Evolutionary conservation across 2,797 vertebrate genomes (phyloP).

Genomic region (Rhyacichthys aspro): DNA sequence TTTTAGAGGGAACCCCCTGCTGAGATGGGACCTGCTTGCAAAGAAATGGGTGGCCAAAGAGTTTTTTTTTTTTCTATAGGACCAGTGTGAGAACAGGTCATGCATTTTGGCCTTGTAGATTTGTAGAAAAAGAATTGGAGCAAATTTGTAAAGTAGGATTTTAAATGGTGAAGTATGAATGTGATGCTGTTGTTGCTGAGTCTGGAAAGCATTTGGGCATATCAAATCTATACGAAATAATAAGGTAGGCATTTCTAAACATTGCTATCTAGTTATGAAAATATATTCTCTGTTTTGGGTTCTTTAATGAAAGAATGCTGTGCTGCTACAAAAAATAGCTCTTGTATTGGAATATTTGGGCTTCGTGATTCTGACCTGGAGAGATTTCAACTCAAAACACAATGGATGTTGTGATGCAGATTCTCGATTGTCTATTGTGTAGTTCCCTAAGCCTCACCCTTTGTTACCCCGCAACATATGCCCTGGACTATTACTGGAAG

Average conservation of each 20-base stretch:
- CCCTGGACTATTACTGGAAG: constrained; percentile 58
- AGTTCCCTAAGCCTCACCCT: constrained; percentile 58
- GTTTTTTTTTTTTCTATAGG: constrained; percentile 32
- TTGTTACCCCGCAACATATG: constrained; percentile 55
- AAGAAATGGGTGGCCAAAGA: constrained; percentile 56
- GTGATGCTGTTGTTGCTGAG: too few species aligned
- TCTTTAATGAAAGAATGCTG: constrained; percentile 56
- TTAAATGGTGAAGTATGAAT: too few species aligned
- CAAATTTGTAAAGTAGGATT: too few species aligned
- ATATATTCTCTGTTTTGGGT: constrained; percentile 44
- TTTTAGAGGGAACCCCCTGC: constrained; percentile 73
- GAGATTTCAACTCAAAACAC: constrained; percentile 61
- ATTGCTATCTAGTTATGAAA: constrained; percentile 38
- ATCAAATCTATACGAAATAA: too few species aligned
- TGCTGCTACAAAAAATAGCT: constrained; percentile 27
- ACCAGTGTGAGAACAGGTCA: constrained; percentile 60
- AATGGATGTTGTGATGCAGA: constrained; percentile 69
- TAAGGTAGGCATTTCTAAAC: constrained; percentile 7
- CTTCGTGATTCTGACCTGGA: constrained; percentile 46
- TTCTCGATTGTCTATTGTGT: constrained; percentile 74
- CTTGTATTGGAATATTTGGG: constrained; percentile 58
- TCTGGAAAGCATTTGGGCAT: constrained; percentile 28
- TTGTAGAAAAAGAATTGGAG: constrained; percentile 3
- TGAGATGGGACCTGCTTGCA: constrained; percentile 69
- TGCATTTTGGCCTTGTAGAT: constrained; percentile 34